These are phyloP conservation scores for Cheilosia pagana DNA, from an alignment of 2,888 invertebrate genomes.

Conservation along the genomic window DNA sequence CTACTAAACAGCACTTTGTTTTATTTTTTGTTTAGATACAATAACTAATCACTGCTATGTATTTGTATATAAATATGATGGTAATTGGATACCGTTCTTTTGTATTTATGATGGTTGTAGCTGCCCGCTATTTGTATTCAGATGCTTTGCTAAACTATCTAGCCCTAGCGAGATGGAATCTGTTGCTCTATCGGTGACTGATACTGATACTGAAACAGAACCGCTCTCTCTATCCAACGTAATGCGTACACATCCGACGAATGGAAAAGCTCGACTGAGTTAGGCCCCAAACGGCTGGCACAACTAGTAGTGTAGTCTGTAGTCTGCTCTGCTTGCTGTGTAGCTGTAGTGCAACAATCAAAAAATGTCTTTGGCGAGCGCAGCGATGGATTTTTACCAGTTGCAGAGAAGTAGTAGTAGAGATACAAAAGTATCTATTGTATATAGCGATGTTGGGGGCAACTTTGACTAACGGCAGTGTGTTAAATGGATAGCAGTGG, in stretches of 20 bases:
- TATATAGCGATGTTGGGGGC: constrained; percentile 30
- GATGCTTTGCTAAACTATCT: constrained; percentile 59
- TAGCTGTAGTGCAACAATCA: constrained; percentile 39
- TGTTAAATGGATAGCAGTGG: constrained; percentile 69
- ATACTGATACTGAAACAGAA: background rate
- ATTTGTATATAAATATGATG: too few relatives aligned
- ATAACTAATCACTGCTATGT: constrained; percentile 63
- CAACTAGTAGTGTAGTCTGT: constrained; percentile 61
- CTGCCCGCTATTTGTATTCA: constrained; percentile 27
- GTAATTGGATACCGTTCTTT: constrained; percentile 57
- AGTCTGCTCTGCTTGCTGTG: too few relatives aligned
- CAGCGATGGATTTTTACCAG: constrained; percentile 57
- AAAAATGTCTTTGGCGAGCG: constrained; percentile 58
- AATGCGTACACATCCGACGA: constrained; percentile 75
- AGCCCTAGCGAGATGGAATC: constrained; percentile 37
- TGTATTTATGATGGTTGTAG: constrained; percentile 30
- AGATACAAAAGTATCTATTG: constrained; percentile 56
- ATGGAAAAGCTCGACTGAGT: constrained; percentile 75
- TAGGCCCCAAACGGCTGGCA: constrained; percentile 57
- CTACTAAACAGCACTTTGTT: constrained; percentile 5
- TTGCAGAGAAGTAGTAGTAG: constrained; percentile 53
- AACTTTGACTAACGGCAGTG: constrained; percentile 70
- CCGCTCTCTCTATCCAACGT: constrained; percentile 44
- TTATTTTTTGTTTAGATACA: constrained; percentile 47
- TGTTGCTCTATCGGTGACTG: constrained; percentile 13